phyloP scores from a whole-genome alignment of 2,797 vertebrate species.

The Varecia variegata region DNA sequence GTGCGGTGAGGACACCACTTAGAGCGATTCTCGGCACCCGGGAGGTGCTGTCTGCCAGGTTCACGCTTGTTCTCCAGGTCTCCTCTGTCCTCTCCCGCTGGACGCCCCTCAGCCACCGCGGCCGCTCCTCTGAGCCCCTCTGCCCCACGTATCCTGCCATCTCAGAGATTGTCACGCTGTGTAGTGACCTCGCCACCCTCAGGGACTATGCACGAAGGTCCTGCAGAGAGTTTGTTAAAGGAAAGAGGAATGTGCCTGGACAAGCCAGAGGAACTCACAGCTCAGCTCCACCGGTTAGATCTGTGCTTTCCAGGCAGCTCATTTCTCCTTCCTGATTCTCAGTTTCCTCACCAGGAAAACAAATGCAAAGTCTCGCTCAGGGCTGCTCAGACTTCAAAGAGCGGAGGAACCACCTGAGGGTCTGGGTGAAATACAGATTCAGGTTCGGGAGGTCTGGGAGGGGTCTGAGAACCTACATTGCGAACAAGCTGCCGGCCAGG shows the following conservation, averaged over 20 bases:
- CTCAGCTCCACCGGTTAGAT: not conserved
- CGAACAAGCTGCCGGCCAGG: not conserved
- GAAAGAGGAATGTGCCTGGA: accelerated
- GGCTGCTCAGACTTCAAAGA: not conserved
- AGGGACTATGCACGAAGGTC: not conserved
- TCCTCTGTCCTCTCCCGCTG: not conserved
- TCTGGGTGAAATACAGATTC: not conserved
- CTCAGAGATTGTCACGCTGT: accelerated
- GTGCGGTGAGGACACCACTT: accelerated
- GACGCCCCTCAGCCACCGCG: accelerated
- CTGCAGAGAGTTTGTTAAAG: not conserved
- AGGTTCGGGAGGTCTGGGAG: not conserved
- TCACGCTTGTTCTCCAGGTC: not conserved
- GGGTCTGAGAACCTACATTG: not conserved
- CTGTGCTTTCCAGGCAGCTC: too few species aligned
- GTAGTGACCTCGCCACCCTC: not conserved
- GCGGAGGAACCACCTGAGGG: not conserved
- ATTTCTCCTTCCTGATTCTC: not conserved
- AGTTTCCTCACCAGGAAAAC: not conserved
- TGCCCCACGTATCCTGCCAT: not conserved
- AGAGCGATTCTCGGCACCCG: not conserved
- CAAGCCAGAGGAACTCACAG: not conserved
- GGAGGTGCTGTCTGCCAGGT: not conserved
- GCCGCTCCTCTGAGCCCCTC: not conserved
- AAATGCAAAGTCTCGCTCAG: too few species aligned